phyloP scores from a whole-genome alignment of 2,113 vertebrate species.

The Glareola pratincola region DNA sequence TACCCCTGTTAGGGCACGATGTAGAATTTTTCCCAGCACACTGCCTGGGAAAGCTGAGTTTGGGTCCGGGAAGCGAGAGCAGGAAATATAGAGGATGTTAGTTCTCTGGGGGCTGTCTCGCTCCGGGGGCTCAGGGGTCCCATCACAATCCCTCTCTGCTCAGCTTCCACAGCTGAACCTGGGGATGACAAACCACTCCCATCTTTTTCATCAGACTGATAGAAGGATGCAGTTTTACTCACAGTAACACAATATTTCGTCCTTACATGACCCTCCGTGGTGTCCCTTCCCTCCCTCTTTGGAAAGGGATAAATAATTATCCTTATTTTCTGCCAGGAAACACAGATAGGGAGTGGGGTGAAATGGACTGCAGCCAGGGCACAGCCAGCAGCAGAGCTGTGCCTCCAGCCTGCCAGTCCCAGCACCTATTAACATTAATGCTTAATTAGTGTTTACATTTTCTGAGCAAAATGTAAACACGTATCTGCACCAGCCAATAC shows the following conservation, averaged over 20 bases:
- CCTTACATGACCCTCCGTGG: neutral
- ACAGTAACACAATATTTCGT: slow-evolving; percentile 10
- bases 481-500: slow-evolving; percentile 1
- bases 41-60: neutral
- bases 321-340: slow-evolving; percentile 43
- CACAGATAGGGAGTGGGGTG: slow-evolving; percentile 21
- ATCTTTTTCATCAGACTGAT: neutral
- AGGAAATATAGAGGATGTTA: neutral
- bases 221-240: neutral
- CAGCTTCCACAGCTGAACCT: neutral
- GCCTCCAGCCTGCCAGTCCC: slow-evolving; percentile 1
- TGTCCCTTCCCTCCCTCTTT: slow-evolving; percentile 8
- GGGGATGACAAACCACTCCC: neutral
- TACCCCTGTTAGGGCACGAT: rapidly evolving
- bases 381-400: neutral
- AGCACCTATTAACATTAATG: slow-evolving; percentile 45
- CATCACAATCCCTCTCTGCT: neutral
- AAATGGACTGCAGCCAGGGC: slow-evolving; percentile 48
- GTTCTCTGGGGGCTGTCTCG: neutral
- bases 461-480: slow-evolving; percentile 26
- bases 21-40: neutral
- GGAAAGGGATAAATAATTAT: slow-evolving; percentile 37
- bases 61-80: neutral
- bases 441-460: slow-evolving; percentile 64
- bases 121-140: neutral